Percentiles rank a stretch among this genome's conserved stretches.
Evolutionary conservation across 2,888 invertebrate genomes (phyloP).

Genomic region (Eurois occulta): DNA sequence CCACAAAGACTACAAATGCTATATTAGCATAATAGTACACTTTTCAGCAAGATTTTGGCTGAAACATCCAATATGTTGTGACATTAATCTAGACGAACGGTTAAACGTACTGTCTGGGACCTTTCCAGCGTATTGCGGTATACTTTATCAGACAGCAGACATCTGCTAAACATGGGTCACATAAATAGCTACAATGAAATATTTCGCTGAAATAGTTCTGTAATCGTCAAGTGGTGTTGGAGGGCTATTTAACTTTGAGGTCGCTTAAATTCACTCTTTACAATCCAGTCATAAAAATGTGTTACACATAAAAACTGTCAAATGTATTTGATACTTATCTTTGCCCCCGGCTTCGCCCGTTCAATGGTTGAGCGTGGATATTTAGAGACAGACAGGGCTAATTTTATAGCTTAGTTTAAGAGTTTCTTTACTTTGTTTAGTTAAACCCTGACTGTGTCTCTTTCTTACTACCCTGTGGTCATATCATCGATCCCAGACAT

Average conservation of each 20-base stretch:
- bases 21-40: constrained; percentile 59
- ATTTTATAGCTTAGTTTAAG: background rate
- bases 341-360: too few species aligned
- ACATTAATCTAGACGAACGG: constrained; percentile 62
- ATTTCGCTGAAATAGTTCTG: constrained; percentile 8
- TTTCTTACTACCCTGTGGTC: background rate
- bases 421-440: background rate
- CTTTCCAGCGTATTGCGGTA: constrained; percentile 61
- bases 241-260: background rate
- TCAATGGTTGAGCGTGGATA: background rate
- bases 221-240: background rate
- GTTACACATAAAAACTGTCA: too few species aligned
- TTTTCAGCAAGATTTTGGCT: constrained; percentile 60
- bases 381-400: too few species aligned
- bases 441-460: background rate
- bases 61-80: constrained; percentile 56
- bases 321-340: too few species aligned
- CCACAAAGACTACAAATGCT: constrained; percentile 37
- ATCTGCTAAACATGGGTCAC: constrained; percentile 49
- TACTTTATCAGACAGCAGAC: constrained; percentile 53
- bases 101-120: constrained; percentile 57
- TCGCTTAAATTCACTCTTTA: too few species aligned
- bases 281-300: too few species aligned
- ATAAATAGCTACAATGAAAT: constrained; percentile 46
- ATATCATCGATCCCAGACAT: background rate